These are phyloP conservation scores for Hydrolagus affinis DNA, from an alignment of 2,113 vertebrate genomes.

Conservation along the genomic window DNA sequence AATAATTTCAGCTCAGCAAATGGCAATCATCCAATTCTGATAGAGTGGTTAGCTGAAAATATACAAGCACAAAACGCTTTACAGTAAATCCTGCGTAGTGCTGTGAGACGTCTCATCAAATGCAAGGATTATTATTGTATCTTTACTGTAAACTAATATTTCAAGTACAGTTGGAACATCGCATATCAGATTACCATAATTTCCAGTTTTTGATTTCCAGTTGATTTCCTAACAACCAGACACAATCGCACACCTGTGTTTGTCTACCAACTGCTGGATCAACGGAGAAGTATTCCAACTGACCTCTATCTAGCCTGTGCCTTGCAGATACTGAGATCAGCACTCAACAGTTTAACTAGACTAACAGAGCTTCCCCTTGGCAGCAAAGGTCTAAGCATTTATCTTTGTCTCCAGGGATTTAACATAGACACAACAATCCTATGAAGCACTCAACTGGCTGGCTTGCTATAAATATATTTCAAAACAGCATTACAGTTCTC, in stretches of 20 bases:
- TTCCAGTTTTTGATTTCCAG: no score
- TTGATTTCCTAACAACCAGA: background rate
- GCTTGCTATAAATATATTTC: background rate
- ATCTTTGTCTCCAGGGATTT: background rate
- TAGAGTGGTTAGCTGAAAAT: no score
- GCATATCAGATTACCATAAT: background rate
- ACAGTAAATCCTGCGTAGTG: no score
- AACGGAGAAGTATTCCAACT: background rate
- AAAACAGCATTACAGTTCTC: background rate
- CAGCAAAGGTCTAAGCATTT: background rate
- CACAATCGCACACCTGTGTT: background rate
- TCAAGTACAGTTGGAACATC: background rate
- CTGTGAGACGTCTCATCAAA: no score
- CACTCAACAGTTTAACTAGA: background rate
- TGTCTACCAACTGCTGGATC: background rate
- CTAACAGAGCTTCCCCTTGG: background rate
- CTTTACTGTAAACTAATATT: background rate
- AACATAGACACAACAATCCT: background rate
- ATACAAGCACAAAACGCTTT: no score
- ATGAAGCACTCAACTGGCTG: background rate
- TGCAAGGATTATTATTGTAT: no score
- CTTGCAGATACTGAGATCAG: background rate
- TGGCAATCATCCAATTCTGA: no score
- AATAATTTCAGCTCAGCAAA: no score
- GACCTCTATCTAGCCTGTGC: background rate